Evolutionary conservation across 2,888 invertebrate genomes (phyloP).

Genomic region (Dione juno): DNA sequence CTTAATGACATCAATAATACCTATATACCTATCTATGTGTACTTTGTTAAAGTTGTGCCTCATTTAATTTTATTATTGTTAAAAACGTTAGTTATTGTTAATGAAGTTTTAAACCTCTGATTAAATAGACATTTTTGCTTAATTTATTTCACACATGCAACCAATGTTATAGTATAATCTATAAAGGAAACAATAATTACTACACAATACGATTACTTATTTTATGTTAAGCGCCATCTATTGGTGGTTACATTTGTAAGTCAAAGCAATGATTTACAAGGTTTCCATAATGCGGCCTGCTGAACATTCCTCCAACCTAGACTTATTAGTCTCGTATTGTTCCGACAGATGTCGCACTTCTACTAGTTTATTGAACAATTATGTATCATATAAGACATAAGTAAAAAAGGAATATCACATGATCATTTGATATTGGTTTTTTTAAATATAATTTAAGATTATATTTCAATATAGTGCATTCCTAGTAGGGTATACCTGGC

Average conservation of each 20-base stretch:
- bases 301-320: background rate
- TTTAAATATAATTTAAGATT: too few species aligned
- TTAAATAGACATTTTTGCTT: too few species aligned
- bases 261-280: background rate
- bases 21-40: background rate
- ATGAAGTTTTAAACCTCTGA: too few species aligned
- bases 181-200: background rate
- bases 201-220: too few species aligned
- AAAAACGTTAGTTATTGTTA: too few species aligned
- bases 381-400: too few species aligned
- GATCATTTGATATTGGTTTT: too few species aligned
- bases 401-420: too few species aligned
- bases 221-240: conserved; percentile 2
- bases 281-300: background rate
- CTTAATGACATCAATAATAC: background rate
- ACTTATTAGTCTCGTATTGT: conserved; percentile 2
- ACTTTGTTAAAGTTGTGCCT: background rate
- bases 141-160: background rate
- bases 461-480: too few species aligned
- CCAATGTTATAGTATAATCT: background rate
- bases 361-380: too few species aligned
- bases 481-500: too few species aligned
- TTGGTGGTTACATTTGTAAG: background rate
- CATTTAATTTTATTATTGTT: background rate
- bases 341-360: conserved; percentile 9